Evolutionary conservation across 2,888 invertebrate species (phyloP).

Genomic region (Tetheella fluctuosa): DNA sequence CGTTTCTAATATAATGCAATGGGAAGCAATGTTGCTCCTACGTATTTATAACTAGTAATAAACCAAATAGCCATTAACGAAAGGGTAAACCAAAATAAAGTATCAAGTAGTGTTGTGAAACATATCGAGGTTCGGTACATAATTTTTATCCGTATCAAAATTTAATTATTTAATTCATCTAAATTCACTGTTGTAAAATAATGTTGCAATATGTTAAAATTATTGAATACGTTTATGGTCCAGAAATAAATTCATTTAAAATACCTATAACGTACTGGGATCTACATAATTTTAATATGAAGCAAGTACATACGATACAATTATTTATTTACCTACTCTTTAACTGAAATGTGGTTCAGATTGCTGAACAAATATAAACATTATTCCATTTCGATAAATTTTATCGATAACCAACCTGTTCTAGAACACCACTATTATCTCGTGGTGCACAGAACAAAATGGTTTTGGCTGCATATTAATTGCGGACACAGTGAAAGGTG

Average conservation of each 20-base stretch:
- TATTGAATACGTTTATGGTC: no score
- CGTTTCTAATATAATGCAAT: slow-evolving; percentile 6
- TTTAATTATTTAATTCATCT: no score
- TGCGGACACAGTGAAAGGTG: slow-evolving; percentile 55
- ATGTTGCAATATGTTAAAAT: no score
- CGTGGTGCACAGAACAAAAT: slow-evolving; percentile 33
- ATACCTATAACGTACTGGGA: no score
- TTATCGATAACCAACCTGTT: not conserved
- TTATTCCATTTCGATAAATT: not conserved
- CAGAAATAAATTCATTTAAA: no score
- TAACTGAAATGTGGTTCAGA: not conserved
- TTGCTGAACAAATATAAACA: no score
- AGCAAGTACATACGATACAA: not conserved
- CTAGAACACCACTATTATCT: not conserved
- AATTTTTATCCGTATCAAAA: not conserved
- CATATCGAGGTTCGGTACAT: not conserved
- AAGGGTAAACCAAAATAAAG: slow-evolving; percentile 8
- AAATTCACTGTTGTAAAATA: no score
- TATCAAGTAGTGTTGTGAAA: slow-evolving; percentile 1
- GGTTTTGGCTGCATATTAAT: slow-evolving; percentile 58
- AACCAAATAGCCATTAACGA: slow-evolving; percentile 2
- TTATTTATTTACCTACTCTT: not conserved
- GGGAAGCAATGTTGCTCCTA: slow-evolving; percentile 12
- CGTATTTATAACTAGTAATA: not conserved
- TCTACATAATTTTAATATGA: no score